phyloP scores from a whole-genome alignment of 2,888 invertebrate genomes.

The Linnaemya vulpina region DNA sequence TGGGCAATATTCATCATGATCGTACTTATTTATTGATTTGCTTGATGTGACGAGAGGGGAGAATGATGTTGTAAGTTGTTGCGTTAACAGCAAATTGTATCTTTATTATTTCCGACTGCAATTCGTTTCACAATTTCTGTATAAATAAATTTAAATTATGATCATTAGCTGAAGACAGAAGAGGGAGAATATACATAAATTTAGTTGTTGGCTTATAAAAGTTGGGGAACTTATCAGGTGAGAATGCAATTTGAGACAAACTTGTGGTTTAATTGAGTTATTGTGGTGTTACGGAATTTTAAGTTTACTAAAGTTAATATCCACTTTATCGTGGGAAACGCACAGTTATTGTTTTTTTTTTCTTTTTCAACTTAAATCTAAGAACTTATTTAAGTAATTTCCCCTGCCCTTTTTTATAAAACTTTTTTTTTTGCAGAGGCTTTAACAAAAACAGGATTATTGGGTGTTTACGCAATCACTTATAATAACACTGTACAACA shows the following conservation, averaged over 20 bases:
- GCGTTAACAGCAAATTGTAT: slow-evolving; percentile 50
- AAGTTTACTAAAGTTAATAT: neutral
- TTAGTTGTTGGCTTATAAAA: slow-evolving; percentile 16
- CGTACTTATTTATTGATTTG: slow-evolving; percentile 57
- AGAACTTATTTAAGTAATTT: neutral
- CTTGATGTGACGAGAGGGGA: slow-evolving; percentile 7
- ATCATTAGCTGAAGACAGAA: slow-evolving; percentile 29
- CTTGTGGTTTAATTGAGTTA: slow-evolving; percentile 36
- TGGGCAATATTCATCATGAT: slow-evolving; percentile 60
- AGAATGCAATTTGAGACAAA: slow-evolving; percentile 30
- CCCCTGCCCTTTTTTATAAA: neutral
- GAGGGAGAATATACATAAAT: slow-evolving; percentile 1
- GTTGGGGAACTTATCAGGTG: slow-evolving; percentile 52
- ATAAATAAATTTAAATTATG: slow-evolving; percentile 53
- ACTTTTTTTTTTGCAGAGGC: neutral
- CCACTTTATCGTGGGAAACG: slow-evolving; percentile 13
- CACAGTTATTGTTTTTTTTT: neutral
- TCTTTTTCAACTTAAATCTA: neutral
- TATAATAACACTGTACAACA: too few species aligned
- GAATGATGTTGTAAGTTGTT: slow-evolving; percentile 50
- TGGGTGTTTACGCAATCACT: too few species aligned
- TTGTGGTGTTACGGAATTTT: neutral
- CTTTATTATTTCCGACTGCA: neutral
- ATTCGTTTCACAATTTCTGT: slow-evolving; percentile 17
- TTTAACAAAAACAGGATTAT: neutral